Base-by-base conservation (phyloP, 2,888 invertebrate genomes). In the Lagria hirta region DNA sequence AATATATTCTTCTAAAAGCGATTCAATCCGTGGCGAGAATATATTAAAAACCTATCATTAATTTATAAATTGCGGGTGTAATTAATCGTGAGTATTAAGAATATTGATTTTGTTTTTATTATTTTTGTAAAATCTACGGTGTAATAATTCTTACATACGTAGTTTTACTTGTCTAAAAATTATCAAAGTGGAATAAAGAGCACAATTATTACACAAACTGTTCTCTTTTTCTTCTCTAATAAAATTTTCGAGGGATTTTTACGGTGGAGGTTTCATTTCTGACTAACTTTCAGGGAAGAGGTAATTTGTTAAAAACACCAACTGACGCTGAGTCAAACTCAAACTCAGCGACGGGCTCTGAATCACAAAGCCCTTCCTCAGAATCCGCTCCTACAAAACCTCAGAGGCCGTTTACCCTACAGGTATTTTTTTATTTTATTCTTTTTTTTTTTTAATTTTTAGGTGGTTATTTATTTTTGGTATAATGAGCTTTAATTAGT, bases 341-440 rank as follows among this genome's bases (percentile, higher is more conserved):
- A 53, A 60, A 62, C 55, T 64, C 67, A 54, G 62, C 63, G 48
- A 60, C 62, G 57, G 64, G 64, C 56, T 65, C 67, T 44, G 68
- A 66, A 55, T 60, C 65, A 48, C 61, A 64, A 51, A 68, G 66
- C 60, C 65, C 69, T 49, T 54, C 61, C 48, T 51, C 62, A 42
- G 64, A 63, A 51, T 54, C 71, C 68, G 63, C 69, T 63, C 49
- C 60, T 50, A 69, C 71, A 53, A 78, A 77, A 71, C 76, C 76
- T 53, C 77, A 77, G 67, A 73, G 78, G 68, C 78, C 79, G 61
- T 77, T 78, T 70, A 76, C 78, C 55, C 71, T 79, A 60, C 77
- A 79, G 79, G 79, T 79, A 78, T 65, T 60, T 52, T 52, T 54
- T 53, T 37, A 13, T 37, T 47, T 52, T 43, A 21, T 27, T 41